These are phyloP conservation scores for Ditylenchus weischeri DNA, from an alignment of 2,888 invertebrate genomes.

Conservation along the genomic window DNA sequence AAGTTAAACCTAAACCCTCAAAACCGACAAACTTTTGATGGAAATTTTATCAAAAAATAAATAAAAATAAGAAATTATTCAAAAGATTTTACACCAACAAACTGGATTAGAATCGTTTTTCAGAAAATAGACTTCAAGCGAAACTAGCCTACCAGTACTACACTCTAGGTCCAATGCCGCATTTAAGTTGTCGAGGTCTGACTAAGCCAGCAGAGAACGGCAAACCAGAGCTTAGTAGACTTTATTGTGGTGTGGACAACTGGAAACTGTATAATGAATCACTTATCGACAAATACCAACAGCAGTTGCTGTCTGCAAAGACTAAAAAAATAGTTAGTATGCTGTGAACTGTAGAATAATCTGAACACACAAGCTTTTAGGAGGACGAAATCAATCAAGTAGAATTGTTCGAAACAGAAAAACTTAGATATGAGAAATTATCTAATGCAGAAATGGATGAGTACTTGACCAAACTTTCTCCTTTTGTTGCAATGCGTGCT, in stretches of 20 bases:
- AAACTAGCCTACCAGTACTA: conserved; percentile 16
- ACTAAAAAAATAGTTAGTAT: background rate
- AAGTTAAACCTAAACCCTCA: too few relatives aligned
- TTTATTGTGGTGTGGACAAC: conserved; percentile 20
- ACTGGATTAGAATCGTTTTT: background rate
- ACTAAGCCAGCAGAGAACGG: conserved; percentile 15
- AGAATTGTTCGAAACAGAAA: conserved; percentile 6
- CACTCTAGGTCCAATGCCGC: conserved; percentile 15
- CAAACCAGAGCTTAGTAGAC: conserved; percentile 6
- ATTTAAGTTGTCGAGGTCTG: conserved; percentile 16
- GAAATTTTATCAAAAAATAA: background rate
- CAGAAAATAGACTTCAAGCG: conserved; percentile 14
- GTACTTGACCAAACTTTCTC: conserved; percentile 29
- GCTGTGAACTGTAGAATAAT: background rate
- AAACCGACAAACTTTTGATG: too few relatives aligned
- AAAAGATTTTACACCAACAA: background rate
- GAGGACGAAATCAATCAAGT: background rate
- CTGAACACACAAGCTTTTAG: background rate
- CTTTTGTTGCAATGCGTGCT: conserved; percentile 27
- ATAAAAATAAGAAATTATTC: background rate
- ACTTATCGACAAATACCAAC: conserved; percentile 3
- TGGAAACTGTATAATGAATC: conserved; percentile 21
- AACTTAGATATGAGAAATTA: background rate
- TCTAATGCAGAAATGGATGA: conserved; percentile 15
- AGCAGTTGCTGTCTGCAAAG: background rate